Base-by-base conservation (phyloP, 2,888 invertebrate genomes). In the Schizotus pectinicornis region DNA sequence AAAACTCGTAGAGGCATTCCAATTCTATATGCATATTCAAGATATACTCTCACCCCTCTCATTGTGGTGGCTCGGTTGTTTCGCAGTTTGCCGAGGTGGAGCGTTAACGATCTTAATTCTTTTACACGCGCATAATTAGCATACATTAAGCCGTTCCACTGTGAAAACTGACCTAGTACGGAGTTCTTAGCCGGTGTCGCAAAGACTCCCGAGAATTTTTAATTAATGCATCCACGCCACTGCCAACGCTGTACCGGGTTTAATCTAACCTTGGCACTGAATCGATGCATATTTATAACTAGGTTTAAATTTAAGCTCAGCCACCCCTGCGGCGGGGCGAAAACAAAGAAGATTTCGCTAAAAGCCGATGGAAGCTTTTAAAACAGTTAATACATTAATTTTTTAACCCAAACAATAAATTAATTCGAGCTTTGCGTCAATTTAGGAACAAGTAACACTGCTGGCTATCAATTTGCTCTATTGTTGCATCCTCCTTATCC, bases 101-200 rank as follows among this genome's bases (percentile, higher is more conserved):
- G 9, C 31, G 11, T 35, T 43, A 3, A 12, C 8, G 8, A 43
- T 43, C 43, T 14, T 35, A 12, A 39, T 43, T 43, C 43, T 37
- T 14, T 14, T 34, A 50, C 37, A 38, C 37, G 13, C 14, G 50
- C 51, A 30, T 43, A 50, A 57, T 57, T 52, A 57, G 30, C 57
- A 57, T 57, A 57, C 30, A 12, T 49, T 47, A 34, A 12, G 8
- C 31, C 22, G 37, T 34, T 42, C 14, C 14, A 22, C 30, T 32
- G 33, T 45, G 45, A 51, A 46, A 52, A 37, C 49, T 33, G 32
- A 42, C 11, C 32, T 31, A 42, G 36, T 48, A 8, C 6, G 30
- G 34, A 36, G 7, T 47, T 32, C 46, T 42, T 30, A 48, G 2
- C 33, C 32, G 36, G 33, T 12, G 8, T 11, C 31, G 43, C 31